These are phyloP conservation scores for Whitmania pigra DNA, from an alignment of 1,140 invertebrate genomes.

Conservation along the genomic window DNA sequence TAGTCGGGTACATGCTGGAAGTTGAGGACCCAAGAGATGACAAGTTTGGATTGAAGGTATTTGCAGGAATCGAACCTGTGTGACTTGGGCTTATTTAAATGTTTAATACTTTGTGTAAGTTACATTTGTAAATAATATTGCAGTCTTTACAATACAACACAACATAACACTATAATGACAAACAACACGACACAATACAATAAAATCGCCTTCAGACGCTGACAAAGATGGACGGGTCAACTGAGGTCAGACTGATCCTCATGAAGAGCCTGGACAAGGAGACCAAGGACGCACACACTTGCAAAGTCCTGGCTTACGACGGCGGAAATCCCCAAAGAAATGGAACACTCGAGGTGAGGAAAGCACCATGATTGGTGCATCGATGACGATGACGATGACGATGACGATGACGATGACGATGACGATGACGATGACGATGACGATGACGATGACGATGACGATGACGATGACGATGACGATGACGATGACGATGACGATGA, in stretches of 20 bases:
- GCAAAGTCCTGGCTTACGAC: slow-evolving; percentile 16
- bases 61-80: background rate
- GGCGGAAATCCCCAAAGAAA: slow-evolving; percentile 10
- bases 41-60: slow-evolving; percentile 55
- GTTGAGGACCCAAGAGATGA: slow-evolving; percentile 9
- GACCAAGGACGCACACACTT: slow-evolving; percentile 56
- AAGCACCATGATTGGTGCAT: background rate
- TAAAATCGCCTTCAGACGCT: background rate
- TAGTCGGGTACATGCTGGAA: background rate
- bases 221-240: slow-evolving; percentile 17
- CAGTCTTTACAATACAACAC: too few species aligned
- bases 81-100: too few species aligned
- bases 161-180: too few species aligned
- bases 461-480: too few species aligned
- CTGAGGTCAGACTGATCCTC: slow-evolving; percentile 20
- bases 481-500: too few species aligned
- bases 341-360: slow-evolving; percentile 9
- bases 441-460: too few species aligned
- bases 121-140: too few species aligned
- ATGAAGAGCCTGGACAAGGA: slow-evolving; percentile 66
- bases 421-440: too few species aligned
- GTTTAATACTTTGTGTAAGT: too few species aligned
- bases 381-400: background rate
- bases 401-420: too few species aligned
- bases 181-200: too few species aligned